phyloP scores from a whole-genome alignment of 2,113 vertebrate species.

The Cardinalis cardinalis region DNA sequence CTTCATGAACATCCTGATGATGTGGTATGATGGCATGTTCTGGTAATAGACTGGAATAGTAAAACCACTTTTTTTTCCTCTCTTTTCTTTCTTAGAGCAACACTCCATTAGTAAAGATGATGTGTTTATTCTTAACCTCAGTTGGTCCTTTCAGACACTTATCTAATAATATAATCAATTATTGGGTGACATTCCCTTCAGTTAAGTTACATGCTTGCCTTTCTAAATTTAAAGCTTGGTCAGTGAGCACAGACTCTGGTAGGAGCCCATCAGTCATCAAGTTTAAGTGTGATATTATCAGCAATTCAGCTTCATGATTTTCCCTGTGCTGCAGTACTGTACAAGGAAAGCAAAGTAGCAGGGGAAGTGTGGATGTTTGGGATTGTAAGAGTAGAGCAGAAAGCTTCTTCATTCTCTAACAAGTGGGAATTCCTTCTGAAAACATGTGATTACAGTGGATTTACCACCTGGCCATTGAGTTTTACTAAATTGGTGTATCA shows the following conservation, averaged over 20 bases:
- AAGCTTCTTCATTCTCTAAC: background rate
- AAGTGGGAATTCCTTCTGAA: conserved; percentile 6
- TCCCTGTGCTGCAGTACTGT: background rate
- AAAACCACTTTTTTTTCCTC: background rate
- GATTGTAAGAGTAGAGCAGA: background rate
- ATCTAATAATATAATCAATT: conserved; percentile 1
- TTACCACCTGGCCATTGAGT: background rate
- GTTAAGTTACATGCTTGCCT: background rate
- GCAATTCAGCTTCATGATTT: background rate
- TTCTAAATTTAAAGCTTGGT: conserved; percentile 11
- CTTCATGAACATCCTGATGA: background rate
- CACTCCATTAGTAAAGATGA: background rate
- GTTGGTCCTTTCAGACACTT: background rate
- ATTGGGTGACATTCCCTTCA: conserved; percentile 23
- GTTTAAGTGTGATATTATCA: background rate
- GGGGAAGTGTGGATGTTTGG: background rate
- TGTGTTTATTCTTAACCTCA: background rate
- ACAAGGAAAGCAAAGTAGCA: background rate
- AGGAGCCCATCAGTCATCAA: background rate
- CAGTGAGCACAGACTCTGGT: background rate
- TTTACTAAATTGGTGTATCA: background rate
- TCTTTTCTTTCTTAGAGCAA: background rate
- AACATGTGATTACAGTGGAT: conserved; percentile 16
- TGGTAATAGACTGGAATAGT: conserved; percentile 10
- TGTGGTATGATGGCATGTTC: background rate